These are phyloP conservation scores for Macrotus californicus DNA, from an alignment of 2,113 vertebrate genomes.

Conservation along the genomic window DNA sequence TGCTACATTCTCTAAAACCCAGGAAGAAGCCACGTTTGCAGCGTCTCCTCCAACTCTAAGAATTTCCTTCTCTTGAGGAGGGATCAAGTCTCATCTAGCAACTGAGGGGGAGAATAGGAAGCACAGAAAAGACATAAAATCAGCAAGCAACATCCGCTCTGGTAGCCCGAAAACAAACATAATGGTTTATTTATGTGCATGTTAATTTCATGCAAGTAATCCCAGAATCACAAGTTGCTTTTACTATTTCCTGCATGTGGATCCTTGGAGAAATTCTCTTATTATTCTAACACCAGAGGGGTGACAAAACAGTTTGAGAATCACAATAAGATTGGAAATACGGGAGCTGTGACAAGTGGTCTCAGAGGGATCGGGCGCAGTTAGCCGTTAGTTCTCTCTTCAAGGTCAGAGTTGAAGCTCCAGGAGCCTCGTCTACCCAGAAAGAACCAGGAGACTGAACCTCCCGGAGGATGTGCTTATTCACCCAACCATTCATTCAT, in stretches of 20 bases:
- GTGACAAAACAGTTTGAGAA: background rate
- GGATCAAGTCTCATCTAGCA: background rate
- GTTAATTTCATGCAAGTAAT: conserved; percentile 3
- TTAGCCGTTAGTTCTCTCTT: background rate
- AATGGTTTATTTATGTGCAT: background rate
- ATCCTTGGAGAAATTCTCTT: background rate
- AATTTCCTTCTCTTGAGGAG: background rate
- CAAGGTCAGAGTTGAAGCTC: background rate
- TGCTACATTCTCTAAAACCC: background rate
- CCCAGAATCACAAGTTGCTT: background rate
- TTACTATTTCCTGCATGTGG: background rate
- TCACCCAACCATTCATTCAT: background rate
- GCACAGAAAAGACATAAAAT: background rate
- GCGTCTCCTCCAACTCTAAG: background rate
- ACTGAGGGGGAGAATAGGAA: background rate
- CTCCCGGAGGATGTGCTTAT: background rate
- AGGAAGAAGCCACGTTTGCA: background rate
- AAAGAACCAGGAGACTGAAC: background rate
- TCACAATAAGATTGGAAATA: background rate
- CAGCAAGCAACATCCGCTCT: background rate
- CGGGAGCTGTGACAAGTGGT: background rate
- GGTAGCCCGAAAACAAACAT: background rate
- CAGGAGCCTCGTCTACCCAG: background rate
- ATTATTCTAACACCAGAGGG: background rate
- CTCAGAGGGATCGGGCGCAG: background rate